Evolutionary conservation across 2,797 vertebrate species (phyloP).

Genomic region (Pempheris klunzingeri): DNA sequence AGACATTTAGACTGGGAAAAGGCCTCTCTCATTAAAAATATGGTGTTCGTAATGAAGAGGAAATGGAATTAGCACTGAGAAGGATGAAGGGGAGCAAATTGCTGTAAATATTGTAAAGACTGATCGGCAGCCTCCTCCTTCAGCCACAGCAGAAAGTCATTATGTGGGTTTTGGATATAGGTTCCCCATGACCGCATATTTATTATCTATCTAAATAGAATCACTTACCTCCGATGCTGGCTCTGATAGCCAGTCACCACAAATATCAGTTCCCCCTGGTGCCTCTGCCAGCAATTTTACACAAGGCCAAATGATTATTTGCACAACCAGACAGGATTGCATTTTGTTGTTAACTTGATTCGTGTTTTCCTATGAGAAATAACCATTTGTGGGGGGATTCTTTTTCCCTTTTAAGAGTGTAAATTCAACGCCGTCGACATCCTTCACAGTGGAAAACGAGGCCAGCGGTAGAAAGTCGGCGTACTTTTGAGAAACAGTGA

Average conservation of each 20-base stretch:
- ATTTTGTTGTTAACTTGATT: constrained; percentile 76
- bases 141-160: constrained; percentile 79
- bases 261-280: constrained; percentile 75
- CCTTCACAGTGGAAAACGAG: constrained; percentile 52
- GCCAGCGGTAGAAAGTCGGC: constrained; percentile 46
- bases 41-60: constrained; percentile 76
- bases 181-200: constrained; percentile 86
- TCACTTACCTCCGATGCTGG: constrained; percentile 85
- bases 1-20: constrained; percentile 64
- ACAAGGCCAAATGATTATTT: constrained; percentile 74
- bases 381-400: constrained; percentile 51
- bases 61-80: constrained; percentile 78
- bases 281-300: constrained; percentile 73
- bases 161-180: constrained; percentile 84
- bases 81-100: constrained; percentile 73
- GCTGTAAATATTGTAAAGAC: constrained; percentile 79
- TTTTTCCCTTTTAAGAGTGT: constrained; percentile 32
- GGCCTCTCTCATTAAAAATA: constrained; percentile 74
- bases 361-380: constrained; percentile 67
- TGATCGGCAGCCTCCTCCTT: constrained; percentile 75
- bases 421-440: constrained; percentile 60
- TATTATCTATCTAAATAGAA: constrained; percentile 88
- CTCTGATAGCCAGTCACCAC: constrained; percentile 83
- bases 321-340: constrained; percentile 69
- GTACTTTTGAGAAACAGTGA: constrained; percentile 33